phyloP scores from a whole-genome alignment of 2,113 vertebrate species.

The Shinisaurus crocodilurus region DNA sequence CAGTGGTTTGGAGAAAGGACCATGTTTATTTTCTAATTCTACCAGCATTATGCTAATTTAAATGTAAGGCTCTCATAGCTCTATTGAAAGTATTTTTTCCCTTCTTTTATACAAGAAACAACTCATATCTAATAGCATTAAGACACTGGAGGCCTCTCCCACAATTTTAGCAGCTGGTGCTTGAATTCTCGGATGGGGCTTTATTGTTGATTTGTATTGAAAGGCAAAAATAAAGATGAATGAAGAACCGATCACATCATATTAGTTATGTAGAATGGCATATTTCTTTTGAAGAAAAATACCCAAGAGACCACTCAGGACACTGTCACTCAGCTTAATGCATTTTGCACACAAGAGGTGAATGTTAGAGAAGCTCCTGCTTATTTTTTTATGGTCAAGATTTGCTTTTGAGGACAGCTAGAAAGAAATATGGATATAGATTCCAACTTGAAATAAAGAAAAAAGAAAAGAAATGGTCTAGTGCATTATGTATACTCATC shows the following conservation, averaged over 20 bases:
- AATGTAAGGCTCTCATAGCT: neutral
- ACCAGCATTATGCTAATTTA: neutral
- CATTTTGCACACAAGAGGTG: neutral
- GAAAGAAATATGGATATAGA: neutral
- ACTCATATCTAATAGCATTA: neutral
- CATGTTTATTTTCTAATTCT: neutral
- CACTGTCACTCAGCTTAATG: slow-evolving; percentile 29
- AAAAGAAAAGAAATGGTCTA: neutral
- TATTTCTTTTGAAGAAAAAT: slow-evolving; percentile 48
- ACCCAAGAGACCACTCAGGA: slow-evolving; percentile 18
- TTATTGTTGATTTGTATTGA: slow-evolving; percentile 12
- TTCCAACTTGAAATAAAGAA: neutral
- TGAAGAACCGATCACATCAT: neutral
- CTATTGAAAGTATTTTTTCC: neutral
- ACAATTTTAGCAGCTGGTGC: slow-evolving; percentile 23
- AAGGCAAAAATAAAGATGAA: slow-evolving; percentile 32
- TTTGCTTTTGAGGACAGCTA: neutral
- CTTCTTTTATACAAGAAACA: slow-evolving; percentile 4
- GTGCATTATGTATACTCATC: neutral
- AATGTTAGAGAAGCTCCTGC: neutral
- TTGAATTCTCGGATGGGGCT: slow-evolving; percentile 24
- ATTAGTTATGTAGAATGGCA: slow-evolving; percentile 26
- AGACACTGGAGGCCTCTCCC: neutral
- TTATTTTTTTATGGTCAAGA: slow-evolving; percentile 16
- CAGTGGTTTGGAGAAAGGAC: neutral